Conservation (phyloP, 2,113 vertebrate species). For the Dicaeum eximium region DNA sequence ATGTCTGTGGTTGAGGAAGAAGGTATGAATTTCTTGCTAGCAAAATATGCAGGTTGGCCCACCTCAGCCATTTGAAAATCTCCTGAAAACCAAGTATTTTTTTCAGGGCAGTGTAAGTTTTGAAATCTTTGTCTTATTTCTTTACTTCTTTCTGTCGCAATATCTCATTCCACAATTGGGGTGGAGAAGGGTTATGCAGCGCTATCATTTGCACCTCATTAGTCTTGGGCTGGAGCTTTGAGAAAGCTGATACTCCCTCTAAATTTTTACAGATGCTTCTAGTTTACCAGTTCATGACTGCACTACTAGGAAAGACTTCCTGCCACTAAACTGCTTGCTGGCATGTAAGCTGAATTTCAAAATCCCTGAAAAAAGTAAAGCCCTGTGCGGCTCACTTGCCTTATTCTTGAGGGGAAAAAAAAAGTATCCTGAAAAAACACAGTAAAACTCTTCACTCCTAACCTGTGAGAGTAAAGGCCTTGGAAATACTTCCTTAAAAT, state of each 20-base stretch:
- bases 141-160: constrained; percentile 72
- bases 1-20: constrained; percentile 45
- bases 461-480: constrained; percentile 37
- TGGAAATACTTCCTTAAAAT: constrained; percentile 61
- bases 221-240: constrained; percentile 78
- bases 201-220: constrained; percentile 86
- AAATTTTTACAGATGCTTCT: constrained; percentile 88
- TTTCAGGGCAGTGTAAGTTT: constrained; percentile 52
- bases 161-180: constrained; percentile 76
- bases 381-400: constrained; percentile 74
- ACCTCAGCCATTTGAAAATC: constrained; percentile 58
- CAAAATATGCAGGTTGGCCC: constrained; percentile 40
- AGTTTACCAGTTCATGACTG: constrained; percentile 85
- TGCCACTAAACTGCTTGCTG: constrained; percentile 82
- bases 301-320: constrained; percentile 81
- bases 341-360: constrained; percentile 81
- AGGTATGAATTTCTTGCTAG: constrained; percentile 61
- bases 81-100: constrained; percentile 43
- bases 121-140: constrained; percentile 66
- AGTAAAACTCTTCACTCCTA: constrained; percentile 57
- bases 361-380: constrained; percentile 76
- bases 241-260: constrained; percentile 84
- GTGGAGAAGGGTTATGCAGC: constrained; percentile 73
- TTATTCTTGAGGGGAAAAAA: constrained; percentile 42
- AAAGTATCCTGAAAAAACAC: constrained; percentile 53